These are phyloP conservation scores for Ooceraea biroi DNA, from an alignment of 1,140 invertebrate species.

Conservation along the genomic window DNA sequence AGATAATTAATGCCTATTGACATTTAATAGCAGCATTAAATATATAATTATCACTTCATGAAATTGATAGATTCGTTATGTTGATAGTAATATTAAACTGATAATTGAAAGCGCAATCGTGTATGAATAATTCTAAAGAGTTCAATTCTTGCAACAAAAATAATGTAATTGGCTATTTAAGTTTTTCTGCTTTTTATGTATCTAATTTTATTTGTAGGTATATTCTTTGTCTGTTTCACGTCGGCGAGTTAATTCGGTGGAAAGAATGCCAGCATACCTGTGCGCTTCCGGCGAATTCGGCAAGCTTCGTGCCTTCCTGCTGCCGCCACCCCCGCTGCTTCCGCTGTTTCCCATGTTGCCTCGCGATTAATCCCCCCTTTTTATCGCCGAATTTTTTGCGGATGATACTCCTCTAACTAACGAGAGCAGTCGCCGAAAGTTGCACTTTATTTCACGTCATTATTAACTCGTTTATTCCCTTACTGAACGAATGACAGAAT, in stretches of 20 bases:
- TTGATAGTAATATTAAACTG: too few relatives aligned
- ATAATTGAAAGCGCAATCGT: too few relatives aligned
- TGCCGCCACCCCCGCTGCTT: conserved; percentile 78
- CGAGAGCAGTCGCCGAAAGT: neutral
- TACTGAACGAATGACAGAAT: neutral
- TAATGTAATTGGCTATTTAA: neutral
- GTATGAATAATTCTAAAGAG: neutral
- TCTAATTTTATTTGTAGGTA: neutral
- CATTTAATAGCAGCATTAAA: too few relatives aligned
- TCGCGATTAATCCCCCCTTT: neutral
- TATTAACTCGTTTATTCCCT: neutral
- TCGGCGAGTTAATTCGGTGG: neutral
- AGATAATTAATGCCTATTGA: neutral
- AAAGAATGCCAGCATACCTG: conserved; percentile 83
- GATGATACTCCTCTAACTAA: conserved; percentile 12
- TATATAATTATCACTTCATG: too few relatives aligned
- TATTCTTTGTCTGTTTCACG: neutral
- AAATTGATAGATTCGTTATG: too few relatives aligned
- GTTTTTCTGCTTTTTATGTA: neutral
- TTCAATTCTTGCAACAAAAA: neutral
- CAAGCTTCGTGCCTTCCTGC: conserved; percentile 88
- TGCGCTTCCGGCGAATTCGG: conserved; percentile 90
- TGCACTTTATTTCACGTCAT: conserved; percentile 7
- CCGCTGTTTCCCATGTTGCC: conserved; percentile 87
- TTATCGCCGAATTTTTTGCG: conserved; percentile 14